phyloP scores from a whole-genome alignment of 2,113 vertebrate genomes.

The Reinhardtius hippoglossoides region DNA sequence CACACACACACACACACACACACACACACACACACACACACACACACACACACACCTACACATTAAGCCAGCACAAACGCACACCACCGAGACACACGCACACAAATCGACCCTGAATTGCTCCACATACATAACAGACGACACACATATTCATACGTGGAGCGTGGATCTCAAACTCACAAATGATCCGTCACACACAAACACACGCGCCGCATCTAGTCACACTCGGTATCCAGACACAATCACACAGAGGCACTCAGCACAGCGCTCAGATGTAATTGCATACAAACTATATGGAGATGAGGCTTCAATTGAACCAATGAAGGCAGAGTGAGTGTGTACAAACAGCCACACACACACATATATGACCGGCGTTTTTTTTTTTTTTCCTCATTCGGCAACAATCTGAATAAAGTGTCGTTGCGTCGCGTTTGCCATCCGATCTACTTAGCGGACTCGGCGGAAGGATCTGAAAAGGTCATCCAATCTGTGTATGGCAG shows the following conservation, averaged over 20 bases:
- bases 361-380: constrained; percentile 2
- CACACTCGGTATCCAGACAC: constrained; percentile 60
- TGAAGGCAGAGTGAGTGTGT: constrained; percentile 59
- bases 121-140: constrained; percentile 12
- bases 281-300: constrained; percentile 79
- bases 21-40: neutral
- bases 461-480: constrained; percentile 79
- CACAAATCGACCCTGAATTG: constrained; percentile 31
- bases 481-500: constrained; percentile 80
- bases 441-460: constrained; percentile 79
- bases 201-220: constrained; percentile 33
- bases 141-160: constrained; percentile 21
- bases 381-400: constrained; percentile 71
- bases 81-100: constrained; percentile 1
- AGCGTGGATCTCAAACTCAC: constrained; percentile 23
- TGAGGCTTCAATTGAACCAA: constrained; percentile 76
- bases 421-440: constrained; percentile 72
- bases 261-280: constrained; percentile 72
- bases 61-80: too few relatives aligned
- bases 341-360: constrained; percentile 51
- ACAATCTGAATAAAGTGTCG: constrained; percentile 78
- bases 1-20: neutral
- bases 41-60: constrained; percentile 15
- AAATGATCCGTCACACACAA: constrained; percentile 35
- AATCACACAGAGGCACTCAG: constrained; percentile 73